A percentile compares a stretch with the other conserved stretches of the same genome.
Evolutionary conservation across 2,113 vertebrate genomes (phyloP).

Genomic region (Collichthys lucidus): DNA sequence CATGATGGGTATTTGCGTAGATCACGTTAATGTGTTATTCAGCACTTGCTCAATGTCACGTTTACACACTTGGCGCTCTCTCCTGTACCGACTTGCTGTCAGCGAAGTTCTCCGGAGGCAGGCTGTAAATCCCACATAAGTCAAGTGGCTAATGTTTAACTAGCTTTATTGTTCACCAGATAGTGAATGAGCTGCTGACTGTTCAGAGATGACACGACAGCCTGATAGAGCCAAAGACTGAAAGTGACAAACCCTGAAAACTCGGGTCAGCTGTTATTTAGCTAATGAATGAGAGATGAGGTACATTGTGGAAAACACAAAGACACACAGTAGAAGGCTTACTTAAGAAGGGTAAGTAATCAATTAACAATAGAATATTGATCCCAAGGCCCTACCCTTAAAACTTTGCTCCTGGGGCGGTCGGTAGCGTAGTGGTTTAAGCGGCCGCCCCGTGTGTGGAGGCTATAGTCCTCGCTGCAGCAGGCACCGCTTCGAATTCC

Average conservation of each 20-base stretch:
- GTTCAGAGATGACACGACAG: neutral
- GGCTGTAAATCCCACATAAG: conserved; percentile 6
- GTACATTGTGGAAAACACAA: neutral
- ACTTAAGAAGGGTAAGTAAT: conserved; percentile 12
- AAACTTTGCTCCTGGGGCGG: no score
- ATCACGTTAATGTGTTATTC: conserved; percentile 16
- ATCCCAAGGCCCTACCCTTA: neutral
- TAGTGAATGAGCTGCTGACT: conserved; percentile 16
- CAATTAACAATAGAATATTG: conserved; percentile 1
- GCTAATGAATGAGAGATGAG: no score
- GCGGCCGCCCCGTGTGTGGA: no score
- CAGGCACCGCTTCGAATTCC: no score
- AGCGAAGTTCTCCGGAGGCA: neutral
- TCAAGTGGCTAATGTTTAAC: conserved; percentile 53
- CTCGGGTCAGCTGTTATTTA: neutral
- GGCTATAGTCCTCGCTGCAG: no score
- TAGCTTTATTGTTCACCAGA: conserved; percentile 19
- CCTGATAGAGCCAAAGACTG: neutral
- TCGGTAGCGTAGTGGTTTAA: no score
- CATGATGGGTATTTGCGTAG: conserved; percentile 20
- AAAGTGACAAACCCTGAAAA: neutral
- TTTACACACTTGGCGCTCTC: neutral
- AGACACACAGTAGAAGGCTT: neutral
- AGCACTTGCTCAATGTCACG: neutral
- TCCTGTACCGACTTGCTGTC: neutral